Evolutionary conservation across 2,797 vertebrate species (phyloP), one percentile per base, ranked within the genome.

Genomic region (Neopelma chrysocephalum): DNA sequence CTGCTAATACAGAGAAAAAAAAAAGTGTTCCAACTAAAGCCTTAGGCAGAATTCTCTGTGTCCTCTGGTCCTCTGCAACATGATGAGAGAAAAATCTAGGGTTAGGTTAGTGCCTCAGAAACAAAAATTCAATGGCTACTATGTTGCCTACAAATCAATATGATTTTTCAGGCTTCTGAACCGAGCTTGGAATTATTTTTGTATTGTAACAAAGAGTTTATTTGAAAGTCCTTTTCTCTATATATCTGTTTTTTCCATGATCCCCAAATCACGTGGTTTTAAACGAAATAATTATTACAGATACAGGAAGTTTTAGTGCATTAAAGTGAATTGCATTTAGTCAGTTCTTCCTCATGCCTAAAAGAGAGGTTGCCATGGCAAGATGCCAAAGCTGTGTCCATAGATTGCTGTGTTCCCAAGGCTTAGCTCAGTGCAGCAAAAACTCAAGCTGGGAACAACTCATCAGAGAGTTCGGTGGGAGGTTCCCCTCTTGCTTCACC

Each of bases 111-210:
- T 89, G 62, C 45, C 62, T 81, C 54, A 47, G 71, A 83, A 78
- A 81, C 48, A 87, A 45, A 94, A 95, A 87, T 90, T 54, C 61
- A 82, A 62, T 87, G 42, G 32, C 10, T 4, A 25, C 77, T 76
- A 4, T 60, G 25, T 76, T 54, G 42, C 60, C 26, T 32, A 58
- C 34, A 71, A 79, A 85, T 91, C 87, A 81, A 34, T 88, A 78
- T 18, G 38, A 56, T 90, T 89, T 89, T 94, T 90, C 36, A 90
- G 87, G 65, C 43, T 87, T 84, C 16, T 50, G 54, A 93, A 62
- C 20, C 73, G 65, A 80, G 38, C 17, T 84, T 77, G 0, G 12
- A 47, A 69, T 70, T 70, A 18, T 54, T 78, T 71, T 42, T 26
- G 19, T 78, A 31, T 27, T 66, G 34, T 69, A 79, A 68, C 14